Base-by-base conservation (phyloP, 2,797 vertebrate species). In the Falco concolor region DNA sequence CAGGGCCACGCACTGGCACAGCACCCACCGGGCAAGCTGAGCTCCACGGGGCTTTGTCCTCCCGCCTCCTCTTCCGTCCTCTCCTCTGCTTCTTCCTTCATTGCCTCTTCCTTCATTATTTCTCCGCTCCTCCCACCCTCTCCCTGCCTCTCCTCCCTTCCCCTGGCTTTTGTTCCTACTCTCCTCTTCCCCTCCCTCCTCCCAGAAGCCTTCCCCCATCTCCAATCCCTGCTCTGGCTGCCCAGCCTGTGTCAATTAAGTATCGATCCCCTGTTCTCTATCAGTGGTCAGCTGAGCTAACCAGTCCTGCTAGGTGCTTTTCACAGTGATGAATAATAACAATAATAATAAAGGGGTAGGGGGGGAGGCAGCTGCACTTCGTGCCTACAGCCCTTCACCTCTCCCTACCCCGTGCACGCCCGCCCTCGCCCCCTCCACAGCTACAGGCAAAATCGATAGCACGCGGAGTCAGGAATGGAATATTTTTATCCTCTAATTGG, bases 401-500 rank as follows among this genome's bases (percentile, higher is more conserved):
- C 95, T 90, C 95, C 87, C 92, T 94, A 96, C 90, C 96, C 95
- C 61, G 44, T 72, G 44, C 63, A 14, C 84, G 17, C 84, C 92
- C 92, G 96, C 98, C 95, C 93, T 85, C 97, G 95, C 98, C 98
- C 98, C 98, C 98, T 98, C 98, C 96, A 97, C 98, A 98, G 98
- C 98, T 98, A 98, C 96, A 75, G 98, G 98, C 98, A 98, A 98
- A 98, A 99, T 99, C 99, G 98, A 98, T 98, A 98, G 97, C 94
- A 89, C 70, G 82, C 96, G 94, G 97, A 98, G 97, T 98, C 97
- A 98, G 98, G 98, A 97, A 97, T 98, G 97, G 98, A 98, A 98
- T 99, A 98, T 98, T 99, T 98, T 99, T 98, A 99, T 98, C 98
- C 97, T 97, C 98, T 98, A 98, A 98, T 92, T 96, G 97, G 98